Base-by-base conservation (phyloP, 2,113 vertebrate genomes). In the Talpa occidentalis region DNA sequence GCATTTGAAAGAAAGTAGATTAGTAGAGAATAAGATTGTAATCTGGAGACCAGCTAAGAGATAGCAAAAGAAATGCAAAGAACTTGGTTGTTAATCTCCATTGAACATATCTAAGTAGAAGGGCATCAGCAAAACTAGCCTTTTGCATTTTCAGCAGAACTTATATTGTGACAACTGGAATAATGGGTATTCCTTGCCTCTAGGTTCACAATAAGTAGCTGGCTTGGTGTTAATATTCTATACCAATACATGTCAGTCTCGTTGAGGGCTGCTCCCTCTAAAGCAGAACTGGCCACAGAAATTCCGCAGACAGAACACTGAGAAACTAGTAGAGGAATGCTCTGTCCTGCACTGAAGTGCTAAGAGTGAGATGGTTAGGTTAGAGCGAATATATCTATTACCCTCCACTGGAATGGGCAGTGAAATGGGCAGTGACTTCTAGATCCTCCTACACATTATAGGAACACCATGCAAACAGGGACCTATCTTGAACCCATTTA, bases 141-240 rank as follows among this genome's bases (percentile, higher is more conserved):
- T 69, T 66, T 37, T 64, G 3, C 7, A 74, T 56, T 83, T 84
- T 73, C 22, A 35, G 35, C 37, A 73, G 69, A 76, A 92, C 10
- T 59, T 84, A 21, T 10, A 30, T 54, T 47, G 26, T 62, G 35
- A 81, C n/a, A 6, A 72, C 10, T 67, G 40, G 54, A 64, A 72
- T 82, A 67, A 62, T 16, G 32, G 47, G 28, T 4, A 42, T n/a
- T 78, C 37, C 85, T 60, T 66, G 30, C 10, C 72, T 92, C 59
- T 69, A 44, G 42, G 66, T 74, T 85, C 56, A 69, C 32, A 88
- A 87, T 56, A 14, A 70, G 47, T 82, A 62, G 67, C 0, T 70
- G 26, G 42, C 67, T 93, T 83, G 40, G 2, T 91, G 93, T 88
- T 67, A 93, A 80, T 70, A 62, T 28, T 85, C 64, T 77, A 35